phyloP scores from a whole-genome alignment of 2,113 vertebrate species.

The Maccullochella peelii region DNA sequence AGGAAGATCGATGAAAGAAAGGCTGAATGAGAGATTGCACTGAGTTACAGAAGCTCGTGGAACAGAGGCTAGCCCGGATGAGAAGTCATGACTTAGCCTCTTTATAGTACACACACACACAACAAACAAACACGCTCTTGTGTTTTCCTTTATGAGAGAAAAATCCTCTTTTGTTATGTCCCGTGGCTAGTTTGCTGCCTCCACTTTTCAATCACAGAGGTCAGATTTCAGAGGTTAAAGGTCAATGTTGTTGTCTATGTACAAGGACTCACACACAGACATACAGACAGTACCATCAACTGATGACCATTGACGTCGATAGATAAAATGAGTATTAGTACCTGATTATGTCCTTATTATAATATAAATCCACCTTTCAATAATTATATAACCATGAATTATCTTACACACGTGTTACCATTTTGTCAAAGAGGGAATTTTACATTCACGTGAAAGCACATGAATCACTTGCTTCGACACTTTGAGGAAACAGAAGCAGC shows the following conservation, averaged over 20 bases:
- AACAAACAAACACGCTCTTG: neutral
- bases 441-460: neutral
- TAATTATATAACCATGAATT: neutral
- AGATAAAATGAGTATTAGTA: neutral
- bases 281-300: neutral
- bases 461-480: neutral
- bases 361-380: neutral
- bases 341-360: neutral
- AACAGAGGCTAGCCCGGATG: neutral
- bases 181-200: neutral
- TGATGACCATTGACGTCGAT: neutral
- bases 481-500: neutral
- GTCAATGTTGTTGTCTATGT: slow-evolving; percentile 13
- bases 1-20: too few species aligned
- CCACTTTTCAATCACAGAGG: neutral
- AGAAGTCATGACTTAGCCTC: neutral
- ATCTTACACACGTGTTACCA: neutral
- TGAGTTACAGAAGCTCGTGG: neutral
- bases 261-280: neutral
- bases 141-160: too few species aligned
- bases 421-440: neutral
- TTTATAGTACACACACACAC: neutral
- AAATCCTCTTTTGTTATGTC: neutral
- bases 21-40: too few species aligned
- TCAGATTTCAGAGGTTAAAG: slow-evolving; percentile 42